phyloP scores from a whole-genome alignment of 2,888 invertebrate species.

The Horisme vitalbata region DNA sequence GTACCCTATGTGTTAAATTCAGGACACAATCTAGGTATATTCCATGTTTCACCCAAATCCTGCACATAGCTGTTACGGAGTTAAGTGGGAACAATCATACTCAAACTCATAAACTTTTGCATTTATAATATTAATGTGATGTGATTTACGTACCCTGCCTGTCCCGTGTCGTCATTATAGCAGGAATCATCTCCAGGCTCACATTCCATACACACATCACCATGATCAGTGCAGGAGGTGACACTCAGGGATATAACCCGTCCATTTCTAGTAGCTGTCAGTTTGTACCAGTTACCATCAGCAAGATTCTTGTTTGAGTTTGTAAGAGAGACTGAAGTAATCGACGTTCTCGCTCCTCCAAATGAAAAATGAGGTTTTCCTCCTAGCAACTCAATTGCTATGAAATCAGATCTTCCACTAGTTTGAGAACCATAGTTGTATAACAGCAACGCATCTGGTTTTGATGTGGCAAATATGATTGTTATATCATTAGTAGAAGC shows the following conservation, averaged over 20 bases:
- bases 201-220: slow-evolving; percentile 93
- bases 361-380: slow-evolving; percentile 95
- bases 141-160: slow-evolving; percentile 88
- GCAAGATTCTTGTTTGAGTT: slow-evolving; percentile 86
- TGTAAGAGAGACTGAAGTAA: slow-evolving; percentile 89
- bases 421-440: slow-evolving; percentile 96
- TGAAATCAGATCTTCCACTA: slow-evolving; percentile 95
- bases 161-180: slow-evolving; percentile 93
- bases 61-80: no score
- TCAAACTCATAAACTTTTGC: no score
- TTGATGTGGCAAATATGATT: slow-evolving; percentile 94
- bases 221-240: slow-evolving; percentile 91
- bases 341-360: slow-evolving; percentile 94
- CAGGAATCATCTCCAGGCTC: slow-evolving; percentile 91
- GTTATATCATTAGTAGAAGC: slow-evolving; percentile 95
- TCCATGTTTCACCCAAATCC: no score
- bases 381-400: slow-evolving; percentile 93
- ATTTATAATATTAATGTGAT: no score
- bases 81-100: no score
- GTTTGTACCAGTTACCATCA: slow-evolving; percentile 95
- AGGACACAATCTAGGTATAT: no score
- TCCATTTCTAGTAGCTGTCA: slow-evolving; percentile 95
- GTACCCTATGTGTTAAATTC: no score
- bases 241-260: slow-evolving; percentile 93
- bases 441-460: slow-evolving; percentile 91